Base-by-base conservation (phyloP, 2,113 vertebrate genomes). In the Dicrurus megarhynchus region DNA sequence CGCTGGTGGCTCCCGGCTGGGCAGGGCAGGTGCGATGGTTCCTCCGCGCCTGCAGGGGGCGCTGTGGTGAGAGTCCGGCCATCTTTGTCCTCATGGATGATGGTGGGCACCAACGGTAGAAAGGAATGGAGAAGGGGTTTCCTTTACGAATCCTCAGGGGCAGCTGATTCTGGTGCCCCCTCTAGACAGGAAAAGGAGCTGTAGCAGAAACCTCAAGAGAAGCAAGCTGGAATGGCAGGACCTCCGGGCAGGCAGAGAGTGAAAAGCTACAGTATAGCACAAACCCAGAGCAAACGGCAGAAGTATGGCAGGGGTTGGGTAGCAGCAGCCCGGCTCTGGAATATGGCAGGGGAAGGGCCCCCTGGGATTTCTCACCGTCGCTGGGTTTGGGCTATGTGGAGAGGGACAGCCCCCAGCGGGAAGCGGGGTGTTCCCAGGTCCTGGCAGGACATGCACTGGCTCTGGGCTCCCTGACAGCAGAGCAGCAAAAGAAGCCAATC, bases 51-150 rank as follows among this genome's bases (percentile, higher is more conserved):
- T n/a, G 33, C 56, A 57, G 33, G 56, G 22, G 56, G 22, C n/a
- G n/a, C 56, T 57, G 56, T 35, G 22, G 56, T 6, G 13, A 6
- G 4, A 3, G 56, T 4, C 32, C 13, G 2, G 20, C 32, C 1
- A 1, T n/a, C 32, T 33, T 14, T 56, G 19, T 20, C 30, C 11
- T 2, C 1, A 6, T 7, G 14, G 15, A 24, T 1, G 3, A 37
- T 26, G n/a, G 14, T 3, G 22, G 32, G 56, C 4, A 1, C 21
- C 35, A n/a, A 22, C 2, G 4, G 10, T 8, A 37, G n/a, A 17
- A 26, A 17, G n/a, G 23, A n/a, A 26, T 26, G 57, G n/a, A 26
- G 23, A 37, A 59, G 57, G n/a, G n/a, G 15, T 35, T 37, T 59
- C 15, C 23, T 26, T 17, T 37, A 37, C 2, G 7, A 37, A 59